Base-by-base conservation (phyloP, 1,140 invertebrate species). In the Drosophila varians region DNA sequence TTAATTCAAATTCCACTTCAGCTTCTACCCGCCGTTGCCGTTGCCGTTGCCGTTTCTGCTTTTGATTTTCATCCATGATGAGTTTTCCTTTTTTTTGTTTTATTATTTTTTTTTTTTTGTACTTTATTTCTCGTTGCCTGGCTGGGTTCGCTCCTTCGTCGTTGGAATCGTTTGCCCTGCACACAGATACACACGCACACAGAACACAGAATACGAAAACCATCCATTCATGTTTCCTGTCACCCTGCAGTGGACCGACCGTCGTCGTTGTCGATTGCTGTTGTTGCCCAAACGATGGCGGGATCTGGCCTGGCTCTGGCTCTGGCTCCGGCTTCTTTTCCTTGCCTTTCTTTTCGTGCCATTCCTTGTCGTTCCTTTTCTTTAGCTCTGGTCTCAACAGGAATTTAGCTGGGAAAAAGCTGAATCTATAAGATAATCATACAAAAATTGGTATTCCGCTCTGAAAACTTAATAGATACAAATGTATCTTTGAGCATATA, bases 191-290 rank as follows among this genome's bases (percentile, higher is more conserved):
- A 57, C 54, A 52, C 49, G 53, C 65, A 55, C 36, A 42, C 53
- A 51, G 53, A 56, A 55, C 28, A 42, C 53, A 46, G 49, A 56
- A 64, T 56, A 87, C 54, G 55, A 80, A 86, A 87, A 86, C 77
- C 82, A 86, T 86, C 77, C 82, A 86, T 86, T 86, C 82, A 86
- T 86, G 82, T 86, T 86, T 87, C 82, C 82, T 86, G 82, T 86
- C 82, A 87, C 82, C 82, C 82, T 66, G 64, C 69, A 75, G 64
- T 88, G 82, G 80, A 68, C 49, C 65, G 48, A 48, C 46, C 54
- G 49, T 46, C 45, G 51, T 60, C 58, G 36, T 60, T 34, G 54
- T 60, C 38, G 42, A 38, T 48, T 54, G 40, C 60, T 57, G 36
- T 53, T 48, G 52, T 70, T 56, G 45, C 57, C 62, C 60, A 43